Evolutionary conservation across 2,888 invertebrate species (phyloP).

Genomic region (Ophioninae sp.): DNA sequence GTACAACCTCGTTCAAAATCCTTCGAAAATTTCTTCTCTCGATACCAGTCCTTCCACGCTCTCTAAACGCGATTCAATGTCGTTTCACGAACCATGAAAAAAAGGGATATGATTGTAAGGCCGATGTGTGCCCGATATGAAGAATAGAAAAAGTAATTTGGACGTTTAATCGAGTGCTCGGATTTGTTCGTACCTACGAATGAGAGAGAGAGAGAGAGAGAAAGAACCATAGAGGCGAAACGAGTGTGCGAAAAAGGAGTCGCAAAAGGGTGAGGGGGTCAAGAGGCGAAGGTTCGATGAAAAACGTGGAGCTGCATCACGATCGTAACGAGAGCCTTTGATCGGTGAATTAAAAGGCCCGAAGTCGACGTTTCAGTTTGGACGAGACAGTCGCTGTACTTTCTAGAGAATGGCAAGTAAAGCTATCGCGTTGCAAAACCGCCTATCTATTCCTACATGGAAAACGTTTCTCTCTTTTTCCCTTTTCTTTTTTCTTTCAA

Average conservation of each 20-base stretch:
- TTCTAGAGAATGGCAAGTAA: slow-evolving; percentile 10
- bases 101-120: slow-evolving; percentile 32
- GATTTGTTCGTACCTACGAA: background rate
- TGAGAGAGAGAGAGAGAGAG: slow-evolving; percentile 16
- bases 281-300: slow-evolving; percentile 47
- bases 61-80: slow-evolving; percentile 32
- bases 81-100: slow-evolving; percentile 49
- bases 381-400: slow-evolving; percentile 28
- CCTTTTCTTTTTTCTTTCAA: slow-evolving; percentile 28
- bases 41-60: background rate
- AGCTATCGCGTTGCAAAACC: slow-evolving; percentile 31
- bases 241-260: background rate
- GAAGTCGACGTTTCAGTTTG: slow-evolving; percentile 73
- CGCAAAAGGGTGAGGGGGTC: slow-evolving; percentile 10
- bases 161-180: slow-evolving; percentile 66
- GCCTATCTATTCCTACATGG: slow-evolving; percentile 43
- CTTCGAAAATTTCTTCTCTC: background rate
- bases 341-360: slow-evolving; percentile 79
- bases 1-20: slow-evolving; percentile 5
- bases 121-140: slow-evolving; percentile 36
- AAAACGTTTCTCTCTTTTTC: slow-evolving; percentile 41
- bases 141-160: slow-evolving; percentile 73
- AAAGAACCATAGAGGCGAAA: background rate
- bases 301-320: slow-evolving; percentile 31
- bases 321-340: slow-evolving; percentile 73